Conservation (phyloP, 2,888 invertebrate genomes). For the Chrysolina americana region DNA sequence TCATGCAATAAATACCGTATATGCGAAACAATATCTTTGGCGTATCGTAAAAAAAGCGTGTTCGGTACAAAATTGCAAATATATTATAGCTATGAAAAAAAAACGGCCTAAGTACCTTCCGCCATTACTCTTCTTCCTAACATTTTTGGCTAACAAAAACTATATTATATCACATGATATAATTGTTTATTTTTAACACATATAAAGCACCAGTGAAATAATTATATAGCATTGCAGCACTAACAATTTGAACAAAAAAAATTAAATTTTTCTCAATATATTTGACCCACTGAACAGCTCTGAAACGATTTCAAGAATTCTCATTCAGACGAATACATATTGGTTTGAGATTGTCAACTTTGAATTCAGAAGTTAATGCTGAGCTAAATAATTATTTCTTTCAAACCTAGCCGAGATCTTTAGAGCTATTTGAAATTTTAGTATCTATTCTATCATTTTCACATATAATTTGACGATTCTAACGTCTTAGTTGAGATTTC, state of each 20-base stretch:
- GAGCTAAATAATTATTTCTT: slow-evolving; percentile 62
- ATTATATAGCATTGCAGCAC: slow-evolving; percentile 61
- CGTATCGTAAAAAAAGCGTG: slow-evolving; percentile 46
- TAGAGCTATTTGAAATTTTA: slow-evolving; percentile 58
- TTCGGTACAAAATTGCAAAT: slow-evolving; percentile 49
- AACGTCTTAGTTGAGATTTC: slow-evolving; percentile 35
- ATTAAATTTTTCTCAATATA: neutral
- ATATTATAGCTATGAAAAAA: slow-evolving; percentile 47
- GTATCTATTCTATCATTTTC: slow-evolving; percentile 48
- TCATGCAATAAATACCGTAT: slow-evolving; percentile 6
- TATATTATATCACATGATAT: slow-evolving; percentile 66
- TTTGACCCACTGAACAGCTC: neutral
- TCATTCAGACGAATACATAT: neutral
- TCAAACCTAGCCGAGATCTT: slow-evolving; percentile 64
- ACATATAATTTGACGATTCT: slow-evolving; percentile 48
- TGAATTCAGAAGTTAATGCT: slow-evolving; percentile 53
- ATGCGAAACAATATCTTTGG: slow-evolving; percentile 41
- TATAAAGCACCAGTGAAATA: slow-evolving; percentile 64
- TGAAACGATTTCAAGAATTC: neutral
- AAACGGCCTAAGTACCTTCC: slow-evolving; percentile 50
- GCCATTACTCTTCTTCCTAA: slow-evolving; percentile 41
- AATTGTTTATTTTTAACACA: slow-evolving; percentile 61
- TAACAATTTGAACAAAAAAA: slow-evolving; percentile 19
- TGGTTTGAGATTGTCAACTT: slow-evolving; percentile 39
- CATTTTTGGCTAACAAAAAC: slow-evolving; percentile 54